A percentile compares a stretch with the other conserved stretches of the same genome.
These are phyloP conservation scores for Ypsolopha scabrella DNA, from an alignment of 2,888 invertebrate species.

Conservation along the genomic window DNA sequence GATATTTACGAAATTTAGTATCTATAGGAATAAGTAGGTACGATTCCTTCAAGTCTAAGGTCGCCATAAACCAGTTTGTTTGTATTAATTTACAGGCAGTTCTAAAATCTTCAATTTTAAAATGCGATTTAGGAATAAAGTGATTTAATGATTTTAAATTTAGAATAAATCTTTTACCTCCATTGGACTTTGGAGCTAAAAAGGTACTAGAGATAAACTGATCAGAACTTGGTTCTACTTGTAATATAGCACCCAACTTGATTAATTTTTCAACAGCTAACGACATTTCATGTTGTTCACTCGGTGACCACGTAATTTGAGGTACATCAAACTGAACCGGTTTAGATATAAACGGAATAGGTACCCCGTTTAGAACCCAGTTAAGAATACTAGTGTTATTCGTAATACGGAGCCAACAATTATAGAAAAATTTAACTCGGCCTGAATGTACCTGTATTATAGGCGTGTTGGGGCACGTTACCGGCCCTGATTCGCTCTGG, in stretches of 20 bases:
- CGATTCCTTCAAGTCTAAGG: no score
- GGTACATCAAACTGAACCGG: background rate
- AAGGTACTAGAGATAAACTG: constrained; percentile 2
- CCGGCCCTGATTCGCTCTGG: background rate
- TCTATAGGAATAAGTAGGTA: no score
- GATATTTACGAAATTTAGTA: background rate
- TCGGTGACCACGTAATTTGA: background rate
- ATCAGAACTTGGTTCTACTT: background rate
- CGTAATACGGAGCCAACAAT: constrained; percentile 1
- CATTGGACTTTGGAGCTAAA: constrained; percentile 1
- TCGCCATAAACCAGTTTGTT: no score
- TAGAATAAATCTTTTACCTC: constrained; percentile 1
- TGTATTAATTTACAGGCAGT: no score
- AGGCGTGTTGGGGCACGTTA: background rate
- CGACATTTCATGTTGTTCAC: background rate
- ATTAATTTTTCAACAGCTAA: background rate
- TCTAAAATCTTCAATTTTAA: constrained; percentile 4
- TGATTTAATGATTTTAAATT: constrained; percentile 1
- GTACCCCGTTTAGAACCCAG: background rate
- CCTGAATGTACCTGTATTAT: constrained; percentile 3
- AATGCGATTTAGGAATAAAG: background rate
- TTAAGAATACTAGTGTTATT: background rate
- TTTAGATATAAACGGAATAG: background rate
- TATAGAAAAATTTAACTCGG: background rate
- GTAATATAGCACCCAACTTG: background rate